A percentile compares a stretch with the other conserved stretches of the same genome.
phyloP scores from a whole-genome alignment of 2,888 invertebrate species.

The Trissolcus brochymenae region DNA sequence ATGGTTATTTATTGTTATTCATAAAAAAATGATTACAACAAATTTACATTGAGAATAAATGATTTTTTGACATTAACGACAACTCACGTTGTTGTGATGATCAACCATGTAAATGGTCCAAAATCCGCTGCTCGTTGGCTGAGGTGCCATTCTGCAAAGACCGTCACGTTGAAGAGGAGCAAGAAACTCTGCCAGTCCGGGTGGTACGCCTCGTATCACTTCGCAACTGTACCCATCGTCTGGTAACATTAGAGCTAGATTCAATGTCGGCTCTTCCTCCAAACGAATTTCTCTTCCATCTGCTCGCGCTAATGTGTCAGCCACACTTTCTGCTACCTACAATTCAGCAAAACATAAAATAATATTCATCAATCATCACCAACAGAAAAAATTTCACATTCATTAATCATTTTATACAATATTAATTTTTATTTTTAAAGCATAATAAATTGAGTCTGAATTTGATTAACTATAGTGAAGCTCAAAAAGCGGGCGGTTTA shows the following conservation, averaged over 20 bases:
- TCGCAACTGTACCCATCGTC: conserved; percentile 99
- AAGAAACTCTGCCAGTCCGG: conserved; percentile 92
- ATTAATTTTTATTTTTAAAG: not conserved
- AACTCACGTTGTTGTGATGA: conserved; percentile 79
- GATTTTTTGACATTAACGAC: not conserved
- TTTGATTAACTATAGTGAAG: not conserved
- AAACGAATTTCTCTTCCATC: conserved; percentile 93
- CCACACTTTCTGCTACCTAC: conserved; percentile 89
- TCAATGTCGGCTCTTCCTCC: conserved; percentile 94
- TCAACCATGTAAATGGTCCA: conserved; percentile 96
- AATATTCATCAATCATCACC: not conserved
- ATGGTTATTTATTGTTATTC: too few relatives aligned
- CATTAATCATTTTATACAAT: not conserved
- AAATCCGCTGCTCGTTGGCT: conserved; percentile 92
- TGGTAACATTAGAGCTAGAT: conserved; percentile 93
- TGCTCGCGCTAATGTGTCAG: conserved; percentile 92
- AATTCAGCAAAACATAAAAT: not conserved
- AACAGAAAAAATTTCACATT: not conserved
- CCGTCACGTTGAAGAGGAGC: conserved; percentile 90
- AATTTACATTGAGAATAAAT: too few relatives aligned
- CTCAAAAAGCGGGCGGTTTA: conserved; percentile 1
- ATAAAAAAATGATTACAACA: too few relatives aligned
- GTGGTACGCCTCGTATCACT: conserved; percentile 95
- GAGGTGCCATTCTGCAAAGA: conserved; percentile 92
- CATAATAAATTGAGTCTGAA: not conserved